Conservation (phyloP, 2,888 invertebrate species). For the Aleiodes leptofemur region DNA sequence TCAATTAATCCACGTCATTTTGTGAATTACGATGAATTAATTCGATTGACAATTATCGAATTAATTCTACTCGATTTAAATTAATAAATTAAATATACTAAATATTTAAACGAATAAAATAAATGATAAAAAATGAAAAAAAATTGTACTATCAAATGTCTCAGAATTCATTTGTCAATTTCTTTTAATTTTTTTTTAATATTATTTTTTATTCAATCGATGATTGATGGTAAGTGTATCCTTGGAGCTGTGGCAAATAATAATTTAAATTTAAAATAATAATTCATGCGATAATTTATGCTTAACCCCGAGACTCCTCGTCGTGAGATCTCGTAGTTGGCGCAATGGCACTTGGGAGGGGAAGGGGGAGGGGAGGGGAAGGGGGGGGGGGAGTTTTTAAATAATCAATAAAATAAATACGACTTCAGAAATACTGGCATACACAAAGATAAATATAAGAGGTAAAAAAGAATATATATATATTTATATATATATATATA, state of each 20-base stretch:
- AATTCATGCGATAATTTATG: constrained; percentile 29
- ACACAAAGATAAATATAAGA: constrained; percentile 23
- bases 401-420: constrained; percentile 32
- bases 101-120: too few species aligned
- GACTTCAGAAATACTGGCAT: constrained; percentile 2
- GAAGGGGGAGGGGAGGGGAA: not conserved
- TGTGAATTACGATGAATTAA: too few species aligned
- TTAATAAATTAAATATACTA: too few species aligned
- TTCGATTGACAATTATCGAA: too few species aligned
- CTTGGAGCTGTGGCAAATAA: constrained; percentile 18
- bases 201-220: not conserved
- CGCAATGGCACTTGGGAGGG: constrained; percentile 13
- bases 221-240: constrained; percentile 26
- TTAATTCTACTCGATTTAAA: too few species aligned
- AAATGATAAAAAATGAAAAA: not conserved
- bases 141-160: constrained; percentile 2
- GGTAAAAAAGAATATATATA: not conserved
- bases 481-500: too few species aligned
- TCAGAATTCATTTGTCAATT: constrained; percentile 7
- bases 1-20: too few species aligned
- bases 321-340: constrained; percentile 17
- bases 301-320: constrained; percentile 26
- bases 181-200: not conserved
- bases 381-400: constrained; percentile 8
- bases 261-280: constrained; percentile 34